phyloP scores from a whole-genome alignment of 2,888 invertebrate genomes.

The Argyra leucocephala region DNA sequence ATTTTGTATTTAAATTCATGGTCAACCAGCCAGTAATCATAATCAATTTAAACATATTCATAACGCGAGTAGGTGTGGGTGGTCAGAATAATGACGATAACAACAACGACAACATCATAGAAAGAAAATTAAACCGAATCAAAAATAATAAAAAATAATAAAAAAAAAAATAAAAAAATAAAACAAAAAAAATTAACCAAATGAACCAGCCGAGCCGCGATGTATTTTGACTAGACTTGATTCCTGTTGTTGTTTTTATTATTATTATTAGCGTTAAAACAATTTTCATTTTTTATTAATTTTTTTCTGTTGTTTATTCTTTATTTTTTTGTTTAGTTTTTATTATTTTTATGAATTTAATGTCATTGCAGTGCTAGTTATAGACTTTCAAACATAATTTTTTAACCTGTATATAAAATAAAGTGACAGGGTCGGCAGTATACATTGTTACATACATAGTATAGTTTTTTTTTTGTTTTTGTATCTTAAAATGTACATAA shows the following conservation, averaged over 20 bases:
- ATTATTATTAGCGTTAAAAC: not conserved
- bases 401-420: not conserved
- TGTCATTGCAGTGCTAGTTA: not conserved
- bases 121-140: not conserved
- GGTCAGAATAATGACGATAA: not conserved
- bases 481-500: not conserved
- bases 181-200: not conserved
- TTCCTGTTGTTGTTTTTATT: not conserved
- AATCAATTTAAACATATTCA: too few relatives aligned
- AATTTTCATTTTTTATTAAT: not conserved
- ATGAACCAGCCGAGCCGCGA: not conserved
- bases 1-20: too few relatives aligned
- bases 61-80: not conserved
- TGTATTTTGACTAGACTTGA: not conserved
- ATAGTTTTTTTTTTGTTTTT: too few relatives aligned
- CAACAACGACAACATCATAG: not conserved
- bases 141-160: not conserved
- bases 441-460: not conserved
- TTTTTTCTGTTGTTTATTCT: not conserved
- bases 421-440: constrained; percentile 3
- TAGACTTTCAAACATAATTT: not conserved
- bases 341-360: not conserved
- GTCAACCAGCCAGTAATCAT: too few relatives aligned
- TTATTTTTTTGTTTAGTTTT: not conserved
- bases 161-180: not conserved